These are phyloP conservation scores for Gisinianus flammeolus DNA, from an alignment of 2,888 invertebrate genomes.

Conservation along the genomic window DNA sequence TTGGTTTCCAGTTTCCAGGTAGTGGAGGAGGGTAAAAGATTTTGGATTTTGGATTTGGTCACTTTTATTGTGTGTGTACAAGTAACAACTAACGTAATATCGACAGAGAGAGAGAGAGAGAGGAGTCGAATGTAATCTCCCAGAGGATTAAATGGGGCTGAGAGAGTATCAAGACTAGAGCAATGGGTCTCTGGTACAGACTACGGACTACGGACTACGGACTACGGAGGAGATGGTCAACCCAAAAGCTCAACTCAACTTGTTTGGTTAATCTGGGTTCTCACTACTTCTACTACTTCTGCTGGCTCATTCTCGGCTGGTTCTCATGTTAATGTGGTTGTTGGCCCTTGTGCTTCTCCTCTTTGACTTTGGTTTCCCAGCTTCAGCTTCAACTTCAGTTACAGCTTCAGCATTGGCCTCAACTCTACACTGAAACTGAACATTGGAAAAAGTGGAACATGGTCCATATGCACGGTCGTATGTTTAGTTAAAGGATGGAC, in stretches of 20 bases:
- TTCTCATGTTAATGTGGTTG: no score
- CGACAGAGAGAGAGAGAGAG: no score
- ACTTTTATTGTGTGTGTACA: slow-evolving; percentile 31
- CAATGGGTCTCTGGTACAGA: not conserved
- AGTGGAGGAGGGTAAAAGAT: not conserved
- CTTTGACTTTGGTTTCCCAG: not conserved
- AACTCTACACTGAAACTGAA: not conserved
- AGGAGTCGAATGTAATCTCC: slow-evolving; percentile 43
- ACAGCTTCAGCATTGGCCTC: no score
- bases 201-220: no score
- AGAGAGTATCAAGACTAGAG: slow-evolving; percentile 24
- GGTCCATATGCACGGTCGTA: not conserved
- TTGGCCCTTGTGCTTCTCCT: no score
- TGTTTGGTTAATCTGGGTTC: no score
- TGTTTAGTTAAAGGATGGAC: not conserved
- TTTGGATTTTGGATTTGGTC: slow-evolving; percentile 37
- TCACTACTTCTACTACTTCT: no score
- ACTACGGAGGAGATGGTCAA: not conserved
- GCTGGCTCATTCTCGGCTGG: no score
- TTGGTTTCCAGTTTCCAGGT: not conserved
- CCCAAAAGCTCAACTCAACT: no score
- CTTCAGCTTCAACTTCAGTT: not conserved
- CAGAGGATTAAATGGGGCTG: slow-evolving; percentile 45
- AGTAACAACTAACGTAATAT: slow-evolving; percentile 31
- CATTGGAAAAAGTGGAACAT: not conserved